phyloP scores from a whole-genome alignment of 2,888 invertebrate genomes.

The Ischnus inquisitorius region DNA sequence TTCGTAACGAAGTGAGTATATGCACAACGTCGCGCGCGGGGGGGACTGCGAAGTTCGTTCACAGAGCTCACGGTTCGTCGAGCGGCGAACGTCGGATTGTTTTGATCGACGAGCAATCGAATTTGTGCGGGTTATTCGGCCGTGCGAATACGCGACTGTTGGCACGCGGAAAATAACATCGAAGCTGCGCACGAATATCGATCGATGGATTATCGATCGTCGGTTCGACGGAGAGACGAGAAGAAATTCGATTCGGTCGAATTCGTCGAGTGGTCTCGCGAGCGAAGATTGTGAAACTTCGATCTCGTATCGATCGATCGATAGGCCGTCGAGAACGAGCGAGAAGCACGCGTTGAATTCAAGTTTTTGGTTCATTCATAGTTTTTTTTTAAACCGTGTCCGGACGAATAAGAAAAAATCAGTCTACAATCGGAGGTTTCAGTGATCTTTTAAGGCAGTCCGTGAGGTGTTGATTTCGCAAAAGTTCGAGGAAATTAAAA shows the following conservation, averaged over 20 bases:
- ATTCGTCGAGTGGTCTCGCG: neutral
- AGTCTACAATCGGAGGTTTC: too few species aligned
- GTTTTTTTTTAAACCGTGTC: neutral
- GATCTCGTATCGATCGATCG: too few species aligned
- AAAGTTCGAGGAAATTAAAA: too few species aligned
- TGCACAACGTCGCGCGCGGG: too few species aligned
- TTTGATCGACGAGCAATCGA: conserved; percentile 10
- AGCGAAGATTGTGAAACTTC: neutral
- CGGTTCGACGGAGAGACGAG: neutral
- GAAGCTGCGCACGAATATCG: neutral
- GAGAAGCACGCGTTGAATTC: too few species aligned
- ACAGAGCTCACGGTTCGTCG: conserved; percentile 15
- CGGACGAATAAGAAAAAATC: too few species aligned
- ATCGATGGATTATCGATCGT: conserved; percentile 5
- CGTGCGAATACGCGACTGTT: neutral
- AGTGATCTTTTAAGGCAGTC: too few species aligned
- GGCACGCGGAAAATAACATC: neutral
- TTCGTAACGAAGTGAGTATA: neutral
- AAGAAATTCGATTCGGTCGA: neutral
- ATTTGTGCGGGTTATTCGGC: neutral
- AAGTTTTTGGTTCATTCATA: neutral
- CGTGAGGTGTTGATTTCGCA: too few species aligned
- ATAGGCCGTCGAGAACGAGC: too few species aligned
- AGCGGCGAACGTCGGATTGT: neutral
- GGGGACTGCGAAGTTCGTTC: too few species aligned